phyloP scores from a whole-genome alignment of 2,888 invertebrate genomes.

The Tenthredo livida region DNA sequence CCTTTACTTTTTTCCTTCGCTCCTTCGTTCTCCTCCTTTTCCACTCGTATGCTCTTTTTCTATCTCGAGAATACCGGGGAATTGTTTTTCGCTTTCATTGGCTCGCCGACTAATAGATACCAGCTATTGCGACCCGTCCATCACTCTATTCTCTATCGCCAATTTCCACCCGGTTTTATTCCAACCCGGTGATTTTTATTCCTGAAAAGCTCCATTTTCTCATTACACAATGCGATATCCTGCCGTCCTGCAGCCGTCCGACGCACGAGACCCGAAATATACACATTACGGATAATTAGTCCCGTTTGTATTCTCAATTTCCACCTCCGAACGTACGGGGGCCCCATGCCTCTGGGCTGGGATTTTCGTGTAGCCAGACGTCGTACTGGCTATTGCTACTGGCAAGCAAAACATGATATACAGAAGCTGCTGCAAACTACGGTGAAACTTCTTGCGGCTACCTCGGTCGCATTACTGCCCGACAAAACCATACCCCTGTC shows the following conservation, averaged over 20 bases:
- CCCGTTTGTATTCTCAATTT: not conserved
- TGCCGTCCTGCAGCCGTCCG: not conserved
- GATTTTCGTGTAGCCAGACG: not conserved
- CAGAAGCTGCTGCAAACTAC: slow-evolving; percentile 54
- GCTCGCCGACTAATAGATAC: slow-evolving; percentile 67
- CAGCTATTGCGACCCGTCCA: slow-evolving; percentile 21
- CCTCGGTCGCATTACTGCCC: slow-evolving; percentile 71
- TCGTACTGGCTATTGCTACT: not conserved
- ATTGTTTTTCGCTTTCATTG: slow-evolving; percentile 68
- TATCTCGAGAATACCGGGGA: slow-evolving; percentile 54
- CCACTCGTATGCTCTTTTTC: slow-evolving; percentile 26
- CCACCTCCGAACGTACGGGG: not conserved
- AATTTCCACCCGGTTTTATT: slow-evolving; percentile 19
- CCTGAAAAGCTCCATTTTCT: not conserved
- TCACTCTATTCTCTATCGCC: slow-evolving; percentile 34
- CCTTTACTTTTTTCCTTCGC: slow-evolving; percentile 1
- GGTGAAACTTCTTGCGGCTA: slow-evolving; percentile 68
- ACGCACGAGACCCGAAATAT: not conserved
- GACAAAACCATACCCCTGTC: slow-evolving; percentile 69
- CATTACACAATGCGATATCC: not conserved
- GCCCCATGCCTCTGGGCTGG: not conserved
- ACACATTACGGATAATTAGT: slow-evolving; percentile 5
- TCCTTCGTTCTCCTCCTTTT: not conserved
- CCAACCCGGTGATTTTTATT: not conserved
- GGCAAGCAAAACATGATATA: slow-evolving; percentile 64